Conservation (phyloP, 2,113 vertebrate species). For the Aepyceros melampus region DNA sequence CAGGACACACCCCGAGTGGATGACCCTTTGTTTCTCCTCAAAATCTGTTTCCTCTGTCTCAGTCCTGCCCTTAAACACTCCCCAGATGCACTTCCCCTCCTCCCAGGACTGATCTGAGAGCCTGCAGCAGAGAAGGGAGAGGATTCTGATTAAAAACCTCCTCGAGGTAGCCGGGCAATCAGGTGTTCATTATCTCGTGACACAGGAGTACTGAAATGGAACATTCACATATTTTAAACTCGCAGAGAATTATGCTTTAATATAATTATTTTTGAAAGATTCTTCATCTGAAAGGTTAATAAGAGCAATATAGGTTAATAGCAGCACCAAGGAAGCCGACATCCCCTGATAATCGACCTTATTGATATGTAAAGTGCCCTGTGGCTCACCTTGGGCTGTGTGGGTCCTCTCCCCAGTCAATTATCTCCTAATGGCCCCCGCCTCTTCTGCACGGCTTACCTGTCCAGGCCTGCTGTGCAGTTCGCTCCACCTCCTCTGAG, state of each 20-base stretch:
- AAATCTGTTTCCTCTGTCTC: background rate
- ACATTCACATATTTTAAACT: conserved; percentile 77
- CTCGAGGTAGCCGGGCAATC: conserved; percentile 63
- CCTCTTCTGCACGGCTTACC: conserved; percentile 50
- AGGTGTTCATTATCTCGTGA: conserved; percentile 79
- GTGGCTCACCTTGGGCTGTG: conserved; percentile 77
- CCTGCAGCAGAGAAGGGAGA: background rate
- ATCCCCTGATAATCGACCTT: conserved; percentile 82
- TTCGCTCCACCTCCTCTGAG: background rate
- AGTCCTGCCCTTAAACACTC: background rate
- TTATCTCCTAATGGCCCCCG: conserved; percentile 70
- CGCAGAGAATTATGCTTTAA: conserved; percentile 79
- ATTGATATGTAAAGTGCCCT: conserved; percentile 79
- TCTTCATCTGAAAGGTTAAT: conserved; percentile 85
- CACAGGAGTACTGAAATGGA: conserved; percentile 73
- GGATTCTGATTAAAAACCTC: conserved; percentile 75
- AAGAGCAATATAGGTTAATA: conserved; percentile 83
- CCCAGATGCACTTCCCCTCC: background rate
- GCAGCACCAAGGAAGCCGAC: conserved; percentile 69
- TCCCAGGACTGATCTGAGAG: background rate
- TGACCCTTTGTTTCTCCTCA: background rate
- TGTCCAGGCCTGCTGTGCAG: conserved; percentile 13
- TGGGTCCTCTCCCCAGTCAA: conserved; percentile 73
- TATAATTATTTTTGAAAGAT: conserved; percentile 85
- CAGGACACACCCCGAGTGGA: background rate